A percentile compares a stretch with the other conserved stretches of the same genome.
Evolutionary conservation across 2,888 invertebrate species (phyloP).

Genomic region (Onthophagus sagittarius): DNA sequence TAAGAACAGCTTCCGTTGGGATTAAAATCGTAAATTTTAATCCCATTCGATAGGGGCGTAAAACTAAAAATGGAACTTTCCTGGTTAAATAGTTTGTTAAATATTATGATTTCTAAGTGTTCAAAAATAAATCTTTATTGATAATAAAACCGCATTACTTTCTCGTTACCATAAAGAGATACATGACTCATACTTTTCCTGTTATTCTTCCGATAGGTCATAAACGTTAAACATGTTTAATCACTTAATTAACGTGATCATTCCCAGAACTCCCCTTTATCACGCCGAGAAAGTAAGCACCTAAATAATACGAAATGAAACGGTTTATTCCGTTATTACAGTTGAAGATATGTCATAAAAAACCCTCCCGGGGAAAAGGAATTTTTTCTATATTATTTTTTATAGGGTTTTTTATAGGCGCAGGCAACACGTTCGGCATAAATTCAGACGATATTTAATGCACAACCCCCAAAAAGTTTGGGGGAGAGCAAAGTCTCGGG

Average conservation of each 20-base stretch:
- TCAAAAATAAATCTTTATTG: neutral
- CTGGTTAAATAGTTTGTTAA: too few relatives aligned
- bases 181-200: neutral
- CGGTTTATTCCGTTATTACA: neutral
- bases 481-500: neutral
- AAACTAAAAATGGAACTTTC: too few relatives aligned
- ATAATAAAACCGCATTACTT: neutral
- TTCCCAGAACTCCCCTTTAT: neutral
- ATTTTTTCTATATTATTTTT: neutral
- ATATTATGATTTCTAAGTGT: too few relatives aligned
- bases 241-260: neutral
- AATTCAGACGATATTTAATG: neutral
- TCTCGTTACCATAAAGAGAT: neutral
- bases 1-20: too few relatives aligned
- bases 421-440: neutral
- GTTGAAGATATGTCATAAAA: neutral
- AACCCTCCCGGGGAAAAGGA: neutral
- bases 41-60: too few relatives aligned
- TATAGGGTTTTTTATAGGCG: neutral
- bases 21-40: too few relatives aligned
- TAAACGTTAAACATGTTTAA: neutral
- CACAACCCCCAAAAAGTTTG: neutral
- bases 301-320: neutral
- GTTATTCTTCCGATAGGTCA: neutral
- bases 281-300: neutral